Percentiles rank a stretch among this genome's conserved stretches.
These are phyloP conservation scores for Abrostola triplasia DNA, from an alignment of 2,888 invertebrate species.

Conservation along the genomic window DNA sequence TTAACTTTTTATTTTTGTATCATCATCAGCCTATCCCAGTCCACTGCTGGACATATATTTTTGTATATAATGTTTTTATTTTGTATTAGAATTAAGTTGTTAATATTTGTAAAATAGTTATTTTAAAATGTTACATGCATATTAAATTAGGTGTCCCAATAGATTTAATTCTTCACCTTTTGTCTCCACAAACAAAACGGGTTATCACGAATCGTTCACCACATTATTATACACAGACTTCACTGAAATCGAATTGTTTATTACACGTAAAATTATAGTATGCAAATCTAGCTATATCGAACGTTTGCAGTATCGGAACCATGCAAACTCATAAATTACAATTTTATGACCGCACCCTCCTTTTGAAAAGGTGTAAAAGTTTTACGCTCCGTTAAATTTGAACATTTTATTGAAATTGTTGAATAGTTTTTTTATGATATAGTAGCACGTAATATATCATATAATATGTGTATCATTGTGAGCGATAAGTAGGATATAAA, in stretches of 20 bases:
- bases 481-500: no score
- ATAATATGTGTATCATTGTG: no score
- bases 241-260: slow-evolving; percentile 35
- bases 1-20: no score
- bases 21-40: no score
- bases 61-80: no score
- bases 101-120: no score
- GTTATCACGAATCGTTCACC: slow-evolving; percentile 5
- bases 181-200: slow-evolving; percentile 1
- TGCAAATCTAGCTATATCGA: slow-evolving; percentile 56
- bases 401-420: slow-evolving; percentile 40
- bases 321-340: slow-evolving; percentile 73
- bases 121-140: no score
- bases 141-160: no score
- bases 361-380: slow-evolving; percentile 76
- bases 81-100: no score
- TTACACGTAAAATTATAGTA: slow-evolving; percentile 50
- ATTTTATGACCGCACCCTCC: slow-evolving; percentile 66
- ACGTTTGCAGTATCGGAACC: slow-evolving; percentile 54
- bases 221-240: slow-evolving; percentile 4
- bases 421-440: slow-evolving; percentile 26
- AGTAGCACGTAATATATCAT: background rate
- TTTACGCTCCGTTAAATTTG: slow-evolving; percentile 71
- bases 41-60: no score
- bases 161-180: no score